A percentile compares a stretch with the other conserved stretches of the same genome.
Evolutionary conservation across 2,888 invertebrate species (phyloP).

Genomic region (Mallateleia sp.): DNA sequence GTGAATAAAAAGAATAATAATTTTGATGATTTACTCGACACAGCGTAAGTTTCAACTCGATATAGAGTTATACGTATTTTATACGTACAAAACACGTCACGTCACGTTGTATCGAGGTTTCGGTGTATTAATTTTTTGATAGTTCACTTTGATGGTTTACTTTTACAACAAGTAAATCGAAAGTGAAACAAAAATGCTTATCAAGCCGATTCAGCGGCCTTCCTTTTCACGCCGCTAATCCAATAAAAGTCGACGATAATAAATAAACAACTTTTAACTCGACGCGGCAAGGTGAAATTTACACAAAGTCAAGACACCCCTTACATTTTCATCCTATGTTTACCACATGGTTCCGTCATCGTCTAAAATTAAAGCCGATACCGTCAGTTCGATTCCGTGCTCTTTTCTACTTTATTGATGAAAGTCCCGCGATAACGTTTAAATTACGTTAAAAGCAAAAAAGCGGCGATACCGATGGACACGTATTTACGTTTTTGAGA

Average conservation of each 20-base stretch:
- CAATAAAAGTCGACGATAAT: constrained; percentile 41
- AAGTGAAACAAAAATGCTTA: not conserved
- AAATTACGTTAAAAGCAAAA: constrained; percentile 63
- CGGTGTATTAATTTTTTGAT: too few relatives aligned
- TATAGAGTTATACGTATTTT: too few relatives aligned
- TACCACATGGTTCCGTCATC: constrained; percentile 84
- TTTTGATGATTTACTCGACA: too few relatives aligned
- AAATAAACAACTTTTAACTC: constrained; percentile 41
- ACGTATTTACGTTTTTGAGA: constrained; percentile 4
- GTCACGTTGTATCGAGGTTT: too few relatives aligned
- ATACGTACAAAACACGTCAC: too few relatives aligned
- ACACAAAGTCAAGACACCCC: constrained; percentile 68
- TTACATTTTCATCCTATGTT: constrained; percentile 83
- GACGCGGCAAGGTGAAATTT: constrained; percentile 59
- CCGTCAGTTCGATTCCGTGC: constrained; percentile 62
- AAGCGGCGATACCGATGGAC: constrained; percentile 2
- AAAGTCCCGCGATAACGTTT: constrained; percentile 62
- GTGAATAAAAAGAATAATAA: too few relatives aligned
- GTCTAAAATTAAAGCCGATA: constrained; percentile 85
- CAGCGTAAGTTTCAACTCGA: too few relatives aligned
- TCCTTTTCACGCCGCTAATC: constrained; percentile 33
- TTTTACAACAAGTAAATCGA: too few relatives aligned
- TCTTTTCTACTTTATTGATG: constrained; percentile 65
- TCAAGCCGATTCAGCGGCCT: not conserved
- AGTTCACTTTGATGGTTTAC: too few relatives aligned